Conservation (phyloP, 2,888 invertebrate genomes). For the Galerucella calmariensis region DNA sequence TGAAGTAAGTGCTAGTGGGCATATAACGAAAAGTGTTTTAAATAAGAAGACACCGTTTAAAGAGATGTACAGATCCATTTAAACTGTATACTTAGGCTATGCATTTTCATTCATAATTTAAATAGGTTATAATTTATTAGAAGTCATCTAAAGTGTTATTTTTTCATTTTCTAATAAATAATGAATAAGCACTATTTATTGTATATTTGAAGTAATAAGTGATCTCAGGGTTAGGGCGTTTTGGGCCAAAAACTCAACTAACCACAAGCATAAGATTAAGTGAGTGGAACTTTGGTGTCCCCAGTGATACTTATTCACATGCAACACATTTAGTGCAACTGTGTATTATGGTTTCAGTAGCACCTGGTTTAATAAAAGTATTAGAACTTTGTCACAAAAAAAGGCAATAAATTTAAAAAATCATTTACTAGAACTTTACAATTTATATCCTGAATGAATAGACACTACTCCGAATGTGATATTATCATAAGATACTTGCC, state of each 20-base stretch:
- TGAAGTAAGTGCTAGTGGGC: not conserved
- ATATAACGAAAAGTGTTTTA: not conserved
- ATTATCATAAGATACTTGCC: slow-evolving; percentile 88
- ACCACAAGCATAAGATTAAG: too few relatives aligned
- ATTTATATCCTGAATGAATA: slow-evolving; percentile 96
- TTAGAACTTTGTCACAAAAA: not conserved
- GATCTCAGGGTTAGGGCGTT: too few relatives aligned
- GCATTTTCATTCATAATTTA: not conserved
- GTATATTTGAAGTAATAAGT: too few relatives aligned
- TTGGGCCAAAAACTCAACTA: too few relatives aligned
- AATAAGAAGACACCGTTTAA: not conserved
- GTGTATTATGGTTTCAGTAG: too few relatives aligned
- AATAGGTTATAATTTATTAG: not conserved
- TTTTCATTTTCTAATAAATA: slow-evolving; percentile 4
- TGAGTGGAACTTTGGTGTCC: too few relatives aligned
- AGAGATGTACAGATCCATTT: not conserved
- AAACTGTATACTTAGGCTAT: not conserved
- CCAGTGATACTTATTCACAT: too few relatives aligned
- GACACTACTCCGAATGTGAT: slow-evolving; percentile 91
- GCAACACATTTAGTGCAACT: too few relatives aligned
- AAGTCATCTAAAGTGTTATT: not conserved
- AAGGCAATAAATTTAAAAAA: not conserved
- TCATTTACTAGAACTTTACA: slow-evolving; percentile 64
- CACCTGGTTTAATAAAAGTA: not conserved
- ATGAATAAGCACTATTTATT: not conserved